phyloP scores from a whole-genome alignment of 2,113 vertebrate species.

The Mystacornis crossleyi region DNA sequence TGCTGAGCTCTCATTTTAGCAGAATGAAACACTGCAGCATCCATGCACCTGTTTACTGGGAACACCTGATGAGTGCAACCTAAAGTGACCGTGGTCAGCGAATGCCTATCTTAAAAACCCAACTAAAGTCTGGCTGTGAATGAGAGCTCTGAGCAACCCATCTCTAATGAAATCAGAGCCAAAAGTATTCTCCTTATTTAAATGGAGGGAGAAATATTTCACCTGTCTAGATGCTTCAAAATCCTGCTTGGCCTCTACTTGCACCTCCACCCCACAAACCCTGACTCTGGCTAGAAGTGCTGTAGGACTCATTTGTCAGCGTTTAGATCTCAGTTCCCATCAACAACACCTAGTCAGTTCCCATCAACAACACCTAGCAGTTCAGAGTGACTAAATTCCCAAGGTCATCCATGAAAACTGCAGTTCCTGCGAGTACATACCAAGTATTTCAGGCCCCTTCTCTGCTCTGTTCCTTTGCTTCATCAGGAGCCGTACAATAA shows the following conservation, averaged over 20 bases:
- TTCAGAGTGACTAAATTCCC: background rate
- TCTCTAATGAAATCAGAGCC: background rate
- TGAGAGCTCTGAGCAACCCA: background rate
- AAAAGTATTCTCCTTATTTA: background rate
- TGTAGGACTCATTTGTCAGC: background rate
- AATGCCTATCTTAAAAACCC: background rate
- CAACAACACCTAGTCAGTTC: background rate
- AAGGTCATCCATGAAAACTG: background rate
- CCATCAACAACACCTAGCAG: background rate
- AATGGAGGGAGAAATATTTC: background rate
- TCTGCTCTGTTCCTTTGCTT: background rate
- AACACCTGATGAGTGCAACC: background rate
- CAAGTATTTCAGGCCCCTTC: background rate
- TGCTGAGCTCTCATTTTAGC: background rate
- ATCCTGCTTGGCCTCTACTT: background rate
- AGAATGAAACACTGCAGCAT: background rate
- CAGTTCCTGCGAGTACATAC: background rate
- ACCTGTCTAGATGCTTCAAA: background rate
- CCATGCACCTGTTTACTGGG: background rate
- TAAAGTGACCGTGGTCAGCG: background rate
- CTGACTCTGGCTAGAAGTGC: background rate
- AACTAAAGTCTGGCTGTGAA: background rate
- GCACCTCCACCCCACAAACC: background rate
- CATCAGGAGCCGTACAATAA: background rate
- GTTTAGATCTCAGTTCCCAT: background rate